Percentiles rank a stretch among this genome's conserved stretches.
These are phyloP conservation scores for Microvelia longipes DNA, from an alignment of 1,140 invertebrate genomes.

Conservation along the genomic window DNA sequence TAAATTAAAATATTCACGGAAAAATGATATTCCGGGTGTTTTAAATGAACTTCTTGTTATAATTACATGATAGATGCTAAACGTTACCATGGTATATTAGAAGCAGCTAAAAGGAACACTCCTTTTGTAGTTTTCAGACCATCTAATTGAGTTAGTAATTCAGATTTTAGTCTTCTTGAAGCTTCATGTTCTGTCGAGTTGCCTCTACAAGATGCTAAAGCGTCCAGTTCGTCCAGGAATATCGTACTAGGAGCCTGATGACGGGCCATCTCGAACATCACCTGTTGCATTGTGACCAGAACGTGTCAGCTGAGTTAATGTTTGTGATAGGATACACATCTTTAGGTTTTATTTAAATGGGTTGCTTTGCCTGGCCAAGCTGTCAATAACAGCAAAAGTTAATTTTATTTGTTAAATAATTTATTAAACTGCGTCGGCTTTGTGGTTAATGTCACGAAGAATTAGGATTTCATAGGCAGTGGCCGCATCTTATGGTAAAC, in stretches of 20 bases:
- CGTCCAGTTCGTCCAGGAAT: conserved; percentile 94
- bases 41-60: no score
- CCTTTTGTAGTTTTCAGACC: conserved; percentile 44
- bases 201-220: conserved; percentile 56
- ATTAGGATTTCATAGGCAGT: no score
- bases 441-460: no score
- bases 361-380: neutral
- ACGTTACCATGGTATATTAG: conserved; percentile 73
- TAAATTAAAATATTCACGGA: no score
- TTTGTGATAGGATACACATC: neutral
- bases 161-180: conserved; percentile 75
- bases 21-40: no score
- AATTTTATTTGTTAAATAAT: no score
- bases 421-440: no score
- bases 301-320: neutral
- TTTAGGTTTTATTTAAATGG: neutral
- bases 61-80: no score
- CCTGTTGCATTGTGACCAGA: conserved; percentile 36
- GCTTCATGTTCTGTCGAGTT: conserved; percentile 73
- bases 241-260: conserved; percentile 83
- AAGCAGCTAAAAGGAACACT: conserved; percentile 73
- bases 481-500: no score
- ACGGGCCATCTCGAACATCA: conserved; percentile 77
- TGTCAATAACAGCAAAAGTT: no score
- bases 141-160: conserved; percentile 84